Evolutionary conservation across 2,113 vertebrate genomes (phyloP).

Genomic region (Variabilichromis moorii): DNA sequence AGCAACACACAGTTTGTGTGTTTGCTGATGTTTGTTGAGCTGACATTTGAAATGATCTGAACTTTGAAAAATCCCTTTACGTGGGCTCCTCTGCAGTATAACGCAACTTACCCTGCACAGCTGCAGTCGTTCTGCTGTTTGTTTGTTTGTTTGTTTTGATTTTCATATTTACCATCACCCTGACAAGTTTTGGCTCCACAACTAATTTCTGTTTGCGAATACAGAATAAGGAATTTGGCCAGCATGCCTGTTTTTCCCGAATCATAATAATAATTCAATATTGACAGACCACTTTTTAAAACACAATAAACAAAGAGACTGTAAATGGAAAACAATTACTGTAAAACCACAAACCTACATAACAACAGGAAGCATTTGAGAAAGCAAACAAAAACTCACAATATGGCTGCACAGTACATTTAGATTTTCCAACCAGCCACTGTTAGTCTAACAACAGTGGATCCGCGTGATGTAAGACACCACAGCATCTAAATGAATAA

Average conservation of each 20-base stretch:
- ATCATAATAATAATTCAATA: background rate
- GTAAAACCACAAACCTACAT: background rate
- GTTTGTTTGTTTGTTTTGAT: background rate
- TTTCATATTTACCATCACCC: background rate
- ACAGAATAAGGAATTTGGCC: background rate
- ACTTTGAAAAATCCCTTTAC: background rate
- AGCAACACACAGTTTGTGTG: background rate
- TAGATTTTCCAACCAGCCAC: background rate
- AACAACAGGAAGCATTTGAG: background rate
- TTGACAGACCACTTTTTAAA: background rate
- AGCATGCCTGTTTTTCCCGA: background rate
- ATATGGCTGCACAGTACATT: background rate
- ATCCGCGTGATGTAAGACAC: background rate
- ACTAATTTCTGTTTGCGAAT: background rate
- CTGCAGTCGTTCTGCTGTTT: background rate
- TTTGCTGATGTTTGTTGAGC: background rate
- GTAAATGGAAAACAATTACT: background rate
- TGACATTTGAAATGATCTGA: background rate
- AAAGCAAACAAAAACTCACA: background rate
- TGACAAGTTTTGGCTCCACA: background rate
- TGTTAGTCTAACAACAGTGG: background rate
- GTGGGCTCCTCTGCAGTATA: no score
- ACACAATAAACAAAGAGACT: background rate
- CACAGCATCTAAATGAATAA: background rate
- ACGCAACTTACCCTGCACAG: no score